These are phyloP conservation scores for Urechis unicinctus DNA, from an alignment of 2,888 invertebrate species.

Conservation along the genomic window DNA sequence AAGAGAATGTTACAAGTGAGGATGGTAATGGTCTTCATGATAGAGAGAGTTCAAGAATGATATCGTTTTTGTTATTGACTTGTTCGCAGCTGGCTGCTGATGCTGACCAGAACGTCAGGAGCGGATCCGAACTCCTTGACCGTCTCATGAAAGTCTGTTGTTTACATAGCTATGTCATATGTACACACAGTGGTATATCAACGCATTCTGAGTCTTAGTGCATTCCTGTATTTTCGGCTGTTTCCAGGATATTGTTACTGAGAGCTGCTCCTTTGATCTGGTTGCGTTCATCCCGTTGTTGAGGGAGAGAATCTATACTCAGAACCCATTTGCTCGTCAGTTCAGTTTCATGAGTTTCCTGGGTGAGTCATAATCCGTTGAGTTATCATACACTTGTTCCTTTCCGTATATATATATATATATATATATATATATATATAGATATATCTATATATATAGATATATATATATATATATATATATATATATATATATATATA, in stretches of 20 bases:
- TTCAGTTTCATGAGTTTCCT: constrained; percentile 97
- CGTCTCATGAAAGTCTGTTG: constrained; percentile 77
- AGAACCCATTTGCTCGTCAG: constrained; percentile 81
- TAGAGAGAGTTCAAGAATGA: no score
- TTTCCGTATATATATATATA: no score
- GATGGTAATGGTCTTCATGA: no score
- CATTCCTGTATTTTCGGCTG: constrained; percentile 7
- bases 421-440: no score
- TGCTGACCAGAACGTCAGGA: constrained; percentile 90
- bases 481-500: no score
- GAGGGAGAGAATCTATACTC: constrained; percentile 84
- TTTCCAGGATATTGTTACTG: constrained; percentile 89
- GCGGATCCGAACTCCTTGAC: constrained; percentile 90
- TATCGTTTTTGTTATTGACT: background rate
- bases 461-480: no score
- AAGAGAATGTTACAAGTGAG: no score
- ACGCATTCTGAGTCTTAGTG: no score
- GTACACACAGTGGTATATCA: background rate
- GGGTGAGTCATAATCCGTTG: constrained; percentile 56
- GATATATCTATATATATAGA: no score
- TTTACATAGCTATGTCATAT: background rate
- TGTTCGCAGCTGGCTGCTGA: constrained; percentile 73
- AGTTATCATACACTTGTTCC: background rate
- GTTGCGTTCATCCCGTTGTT: constrained; percentile 83
- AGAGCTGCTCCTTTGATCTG: constrained; percentile 82